These are phyloP conservation scores for Rhagophthalmus giganteus DNA, from an alignment of 2,888 invertebrate species.

Conservation along the genomic window DNA sequence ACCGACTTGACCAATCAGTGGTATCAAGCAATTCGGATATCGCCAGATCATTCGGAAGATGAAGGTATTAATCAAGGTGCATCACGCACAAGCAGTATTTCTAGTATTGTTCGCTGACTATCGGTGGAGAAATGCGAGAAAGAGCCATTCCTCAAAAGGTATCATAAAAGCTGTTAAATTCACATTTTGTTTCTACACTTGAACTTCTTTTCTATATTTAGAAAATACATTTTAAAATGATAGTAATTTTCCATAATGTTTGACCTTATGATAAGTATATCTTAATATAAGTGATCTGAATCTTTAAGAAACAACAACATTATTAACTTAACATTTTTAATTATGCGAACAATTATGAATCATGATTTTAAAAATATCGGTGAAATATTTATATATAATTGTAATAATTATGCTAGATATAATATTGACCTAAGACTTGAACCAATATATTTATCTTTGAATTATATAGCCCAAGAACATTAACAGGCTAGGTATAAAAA, in stretches of 20 bases:
- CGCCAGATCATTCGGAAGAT: constrained; percentile 84
- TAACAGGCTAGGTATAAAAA: too few species aligned
- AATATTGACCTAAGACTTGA: background rate
- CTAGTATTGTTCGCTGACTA: constrained; percentile 55
- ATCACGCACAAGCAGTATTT: constrained; percentile 54
- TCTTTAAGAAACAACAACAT: too few species aligned
- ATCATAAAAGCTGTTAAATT: constrained; percentile 11
- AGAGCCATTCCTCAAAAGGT: constrained; percentile 20
- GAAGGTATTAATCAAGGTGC: constrained; percentile 59
- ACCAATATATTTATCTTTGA: background rate
- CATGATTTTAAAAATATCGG: background rate
- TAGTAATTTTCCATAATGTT: background rate
- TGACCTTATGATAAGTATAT: too few species aligned
- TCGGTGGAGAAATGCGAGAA: constrained; percentile 20
- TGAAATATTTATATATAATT: background rate
- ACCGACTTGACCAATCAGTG: constrained; percentile 94
- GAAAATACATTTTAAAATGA: background rate
- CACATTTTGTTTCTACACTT: background rate
- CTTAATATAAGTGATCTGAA: too few species aligned
- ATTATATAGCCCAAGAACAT: background rate
- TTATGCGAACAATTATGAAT: too few species aligned
- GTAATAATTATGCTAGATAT: too few species aligned
- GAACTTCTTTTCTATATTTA: background rate
- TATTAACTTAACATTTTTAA: too few species aligned
- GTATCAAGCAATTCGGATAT: constrained; percentile 93